Percentiles rank a stretch among this genome's conserved stretches.
Conservation (phyloP, 2,113 vertebrate species). For the Baryphthengus martii region DNA sequence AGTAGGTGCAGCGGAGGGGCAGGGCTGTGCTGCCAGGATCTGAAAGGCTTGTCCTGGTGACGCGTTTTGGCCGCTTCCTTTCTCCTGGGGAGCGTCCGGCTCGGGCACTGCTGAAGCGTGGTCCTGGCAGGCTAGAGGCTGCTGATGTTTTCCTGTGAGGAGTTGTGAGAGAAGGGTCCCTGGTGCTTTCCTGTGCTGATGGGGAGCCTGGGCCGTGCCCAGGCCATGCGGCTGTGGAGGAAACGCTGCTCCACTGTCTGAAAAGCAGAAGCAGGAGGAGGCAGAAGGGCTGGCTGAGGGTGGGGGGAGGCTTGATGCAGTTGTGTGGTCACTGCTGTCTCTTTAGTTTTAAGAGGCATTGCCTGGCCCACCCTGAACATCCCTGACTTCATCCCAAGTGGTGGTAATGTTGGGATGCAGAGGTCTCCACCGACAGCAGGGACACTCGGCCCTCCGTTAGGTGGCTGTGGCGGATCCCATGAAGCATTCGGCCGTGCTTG, state of each 20-base stretch:
- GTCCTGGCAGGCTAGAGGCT: neutral
- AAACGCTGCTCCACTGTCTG: fast-evolving
- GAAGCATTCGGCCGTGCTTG: neutral
- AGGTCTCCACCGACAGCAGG: neutral
- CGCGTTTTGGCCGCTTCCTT: neutral
- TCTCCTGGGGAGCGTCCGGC: neutral
- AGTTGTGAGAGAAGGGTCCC: fast-evolving
- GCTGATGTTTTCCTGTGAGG: neutral
- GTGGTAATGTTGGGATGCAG: neutral
- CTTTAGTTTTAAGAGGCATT: neutral
- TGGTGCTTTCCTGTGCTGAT: fast-evolving
- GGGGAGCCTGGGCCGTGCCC: neutral
- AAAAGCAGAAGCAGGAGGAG: neutral
- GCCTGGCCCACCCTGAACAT: neutral
- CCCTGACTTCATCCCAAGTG: neutral
- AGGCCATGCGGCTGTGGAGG: fast-evolving
- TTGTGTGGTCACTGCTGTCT: fast-evolving
- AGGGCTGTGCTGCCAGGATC: neutral
- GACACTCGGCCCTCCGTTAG: neutral
- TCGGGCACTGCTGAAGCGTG: neutral
- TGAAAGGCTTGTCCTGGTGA: neutral
- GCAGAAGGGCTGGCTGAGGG: fast-evolving
- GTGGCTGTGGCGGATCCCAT: neutral
- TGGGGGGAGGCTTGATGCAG: fast-evolving
- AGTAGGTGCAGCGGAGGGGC: too few relatives aligned